Conservation (phyloP, 2,113 vertebrate genomes). For the Plecotus auritus region DNA sequence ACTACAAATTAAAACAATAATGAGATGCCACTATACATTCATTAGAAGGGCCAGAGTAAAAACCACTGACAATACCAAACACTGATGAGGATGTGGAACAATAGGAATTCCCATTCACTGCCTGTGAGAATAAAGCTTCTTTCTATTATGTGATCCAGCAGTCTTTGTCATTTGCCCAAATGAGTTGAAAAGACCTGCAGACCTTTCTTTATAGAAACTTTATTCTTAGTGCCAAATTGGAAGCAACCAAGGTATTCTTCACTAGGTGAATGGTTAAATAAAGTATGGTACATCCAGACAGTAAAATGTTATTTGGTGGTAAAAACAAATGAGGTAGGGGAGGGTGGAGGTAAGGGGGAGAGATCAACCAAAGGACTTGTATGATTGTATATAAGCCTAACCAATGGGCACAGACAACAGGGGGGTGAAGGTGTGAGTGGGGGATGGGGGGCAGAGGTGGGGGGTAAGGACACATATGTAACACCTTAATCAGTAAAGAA, state of each 20-base stretch:
- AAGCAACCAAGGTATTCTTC: neutral
- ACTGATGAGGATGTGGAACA: neutral
- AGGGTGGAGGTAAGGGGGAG: too few relatives aligned
- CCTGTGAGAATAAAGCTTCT: neutral
- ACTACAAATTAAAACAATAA: neutral
- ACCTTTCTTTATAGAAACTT: neutral
- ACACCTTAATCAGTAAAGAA: too few relatives aligned
- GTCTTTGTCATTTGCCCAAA: neutral
- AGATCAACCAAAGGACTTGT: too few relatives aligned
- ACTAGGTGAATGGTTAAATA: neutral
- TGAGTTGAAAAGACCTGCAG: neutral
- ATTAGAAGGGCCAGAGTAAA: neutral
- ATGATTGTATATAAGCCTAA: too few relatives aligned
- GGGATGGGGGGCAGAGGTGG: too few relatives aligned
- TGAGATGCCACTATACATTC: neutral
- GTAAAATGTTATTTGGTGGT: neutral
- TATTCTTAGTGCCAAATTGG: neutral
- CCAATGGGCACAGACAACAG: too few relatives aligned
- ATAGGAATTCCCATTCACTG: neutral
- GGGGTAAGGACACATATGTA: too few relatives aligned
- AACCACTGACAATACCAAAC: neutral
- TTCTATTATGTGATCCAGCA: neutral
- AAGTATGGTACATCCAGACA: neutral
- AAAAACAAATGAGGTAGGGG: neutral
- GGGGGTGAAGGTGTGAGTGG: too few relatives aligned